Base-by-base conservation (phyloP, 2,888 invertebrate species). In the Ditylenchus weischeri region DNA sequence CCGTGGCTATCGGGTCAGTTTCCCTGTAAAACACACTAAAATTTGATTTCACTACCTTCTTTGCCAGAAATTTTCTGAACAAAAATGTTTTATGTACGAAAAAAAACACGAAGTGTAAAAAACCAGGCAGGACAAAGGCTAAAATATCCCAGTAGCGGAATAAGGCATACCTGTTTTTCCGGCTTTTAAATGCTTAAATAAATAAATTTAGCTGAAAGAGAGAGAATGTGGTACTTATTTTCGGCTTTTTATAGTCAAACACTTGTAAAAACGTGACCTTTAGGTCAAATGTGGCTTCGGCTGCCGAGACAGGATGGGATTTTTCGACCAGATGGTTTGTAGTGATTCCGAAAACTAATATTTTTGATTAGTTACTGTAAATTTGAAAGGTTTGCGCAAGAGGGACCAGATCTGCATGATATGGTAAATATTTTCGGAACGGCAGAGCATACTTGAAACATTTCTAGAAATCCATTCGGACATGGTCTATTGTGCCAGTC, bases 221-320 rank as follows among this genome's bases (percentile, higher is more conserved):
- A 63, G 43, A 47, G 38, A 35, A 70, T 70, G n/a, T 82, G 81
- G 81, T 43, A 43, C 15, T 6, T 43, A 43, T 43, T 43, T 13
- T 43, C 2, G 43, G 1, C 43, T 13, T 6, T 43, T 43, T 8
- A 15, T 10, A 43, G 11, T 43, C 43, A 13, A 15, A 13, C 43
- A 43, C 43, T 43, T 6, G 43, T 43, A 43, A 43, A 13, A 43
- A 8, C 43, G 13, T 43, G 43, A 29, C 29, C 15, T 43, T 43
- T 43, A 43, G 43, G 43, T 79, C 78, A 35, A 77, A 82, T 70
- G 74, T 82, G 13, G 80, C 80, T 15, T 75, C 78, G 23, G 82
- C 81, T 0, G 93, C 93, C 0, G 94, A 94, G 84, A 92, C 92
- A 0, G 95, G 95, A 4, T 93, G 93, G 93, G 94, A 95, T 83